These are phyloP conservation scores for Drosophila malerkotliana DNA, from an alignment of 1,140 invertebrate genomes.

Conservation along the genomic window DNA sequence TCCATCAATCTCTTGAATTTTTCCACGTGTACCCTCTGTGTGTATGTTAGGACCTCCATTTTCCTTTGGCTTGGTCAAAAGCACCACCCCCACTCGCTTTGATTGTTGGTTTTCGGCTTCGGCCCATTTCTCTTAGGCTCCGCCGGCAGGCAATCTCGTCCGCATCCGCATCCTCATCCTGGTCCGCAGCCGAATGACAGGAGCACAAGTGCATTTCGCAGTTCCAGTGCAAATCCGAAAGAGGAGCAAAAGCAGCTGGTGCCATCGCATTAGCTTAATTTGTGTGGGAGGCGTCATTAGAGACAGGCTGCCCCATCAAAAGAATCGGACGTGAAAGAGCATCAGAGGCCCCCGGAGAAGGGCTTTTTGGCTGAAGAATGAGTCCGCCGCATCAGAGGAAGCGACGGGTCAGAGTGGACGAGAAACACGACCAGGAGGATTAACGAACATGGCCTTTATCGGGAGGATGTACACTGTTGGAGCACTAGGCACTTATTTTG, in stretches of 20 bases:
- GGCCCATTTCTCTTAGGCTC: slow-evolving; percentile 69
- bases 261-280: slow-evolving; percentile 75
- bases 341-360: slow-evolving; percentile 35
- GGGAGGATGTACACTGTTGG: background rate
- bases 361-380: slow-evolving; percentile 57
- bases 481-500: background rate
- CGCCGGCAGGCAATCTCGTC: slow-evolving; percentile 29
- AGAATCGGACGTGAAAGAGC: slow-evolving; percentile 56
- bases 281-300: slow-evolving; percentile 74
- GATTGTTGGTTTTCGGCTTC: slow-evolving; percentile 71
- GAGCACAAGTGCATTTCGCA: slow-evolving; percentile 75
- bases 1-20: background rate
- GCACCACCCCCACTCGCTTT: slow-evolving; percentile 32
- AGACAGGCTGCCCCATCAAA: slow-evolving; percentile 54
- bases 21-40: background rate
- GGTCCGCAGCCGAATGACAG: slow-evolving; percentile 56
- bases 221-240: slow-evolving; percentile 26
- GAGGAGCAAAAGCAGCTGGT: slow-evolving; percentile 30
- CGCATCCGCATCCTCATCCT: slow-evolving; percentile 31
- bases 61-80: slow-evolving; percentile 40
- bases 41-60: slow-evolving; percentile 26
- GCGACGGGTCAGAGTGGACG: background rate
- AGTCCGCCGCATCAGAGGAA: slow-evolving; percentile 16
- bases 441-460: background rate
- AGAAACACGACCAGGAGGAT: background rate